Evolutionary conservation across 2,797 vertebrate species (phyloP).

Genomic region (Liparis tanakae): DNA sequence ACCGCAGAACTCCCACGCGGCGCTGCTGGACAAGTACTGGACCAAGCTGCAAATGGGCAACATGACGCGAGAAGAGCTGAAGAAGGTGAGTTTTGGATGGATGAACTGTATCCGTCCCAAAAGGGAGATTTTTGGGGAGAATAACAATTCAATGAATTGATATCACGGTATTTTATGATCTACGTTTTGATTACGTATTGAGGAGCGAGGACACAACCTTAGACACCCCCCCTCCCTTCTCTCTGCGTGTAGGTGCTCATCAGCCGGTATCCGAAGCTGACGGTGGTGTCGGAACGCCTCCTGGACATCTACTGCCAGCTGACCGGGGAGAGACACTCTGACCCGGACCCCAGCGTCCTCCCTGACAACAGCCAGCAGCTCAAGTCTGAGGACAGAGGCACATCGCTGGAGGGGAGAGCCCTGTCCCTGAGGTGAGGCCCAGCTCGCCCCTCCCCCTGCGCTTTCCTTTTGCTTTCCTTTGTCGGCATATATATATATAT

Average conservation of each 20-base stretch:
- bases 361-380: conserved; percentile 54
- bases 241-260: conserved; percentile 84
- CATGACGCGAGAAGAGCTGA: conserved; percentile 91
- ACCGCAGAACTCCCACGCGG: conserved; percentile 89
- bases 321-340: conserved; percentile 86
- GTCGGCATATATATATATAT: too few relatives aligned
- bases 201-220: not conserved
- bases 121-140: not conserved
- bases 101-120: not conserved
- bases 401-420: conserved; percentile 89
- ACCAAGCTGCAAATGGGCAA: conserved; percentile 91
- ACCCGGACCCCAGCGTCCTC: conserved; percentile 38
- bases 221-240: not conserved
- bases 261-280: conserved; percentile 84
- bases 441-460: not conserved
- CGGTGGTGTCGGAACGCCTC: conserved; percentile 85
- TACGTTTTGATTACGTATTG: not conserved
- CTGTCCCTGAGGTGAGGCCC: conserved; percentile 90
- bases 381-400: conserved; percentile 74
- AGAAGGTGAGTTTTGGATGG: conserved; percentile 82
- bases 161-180: too few relatives aligned
- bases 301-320: conserved; percentile 94
- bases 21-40: conserved; percentile 95
- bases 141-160: too few relatives aligned
- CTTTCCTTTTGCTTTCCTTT: not conserved